Evolutionary conservation across 2,888 invertebrate species (phyloP), one percentile per base, ranked within the genome.

Genomic region (Platycheirus rosarum): DNA sequence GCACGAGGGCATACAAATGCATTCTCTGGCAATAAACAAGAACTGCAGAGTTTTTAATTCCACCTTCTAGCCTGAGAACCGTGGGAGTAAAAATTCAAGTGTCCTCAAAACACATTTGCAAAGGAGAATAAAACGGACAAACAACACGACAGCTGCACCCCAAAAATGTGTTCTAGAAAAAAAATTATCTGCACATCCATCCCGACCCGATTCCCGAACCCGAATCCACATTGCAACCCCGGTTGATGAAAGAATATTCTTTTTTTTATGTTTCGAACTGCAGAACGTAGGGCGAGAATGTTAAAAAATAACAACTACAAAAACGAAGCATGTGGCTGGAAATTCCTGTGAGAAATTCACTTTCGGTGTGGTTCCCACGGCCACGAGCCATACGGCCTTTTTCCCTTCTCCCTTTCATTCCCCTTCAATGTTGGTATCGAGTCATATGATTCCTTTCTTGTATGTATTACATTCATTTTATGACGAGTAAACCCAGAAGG

Each of bases 321-420:
- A 88, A 88, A 86, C 86, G 86, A 87, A 88, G 88, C 89, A 89
- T 89, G 89, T 89, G 89, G 87, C 87, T 86, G 84, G 86, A 87
- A 88, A 87, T 87, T 78, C 87, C 87, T 90, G 89, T 90, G 89
- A 88, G 90, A 89, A 89, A 89, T 88, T 89, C 86, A 88, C 87
- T 89, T 89, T 88, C 86, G 86, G 86, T 86, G 87, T 87, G 87
- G 89, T 89, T 89, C 89, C 89, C 89, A 89, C 90, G 89, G 86
- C 89, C 90, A 89, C 89, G 89, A 90, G 89, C 90, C 89, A 89
- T 89, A 89, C 87, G 88, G 88, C 87, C 79, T 84, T 84, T 80
- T 87, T 86, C 16, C 51, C 53, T 18, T 49, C 37, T 48, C n/a
- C n/a, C n/a, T n/a, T n/a, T n/a, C n/a, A n/a, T n/a, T n/a, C n/a